These are phyloP conservation scores for Drosophila helvetica DNA, from an alignment of 2,888 invertebrate genomes.

Conservation along the genomic window DNA sequence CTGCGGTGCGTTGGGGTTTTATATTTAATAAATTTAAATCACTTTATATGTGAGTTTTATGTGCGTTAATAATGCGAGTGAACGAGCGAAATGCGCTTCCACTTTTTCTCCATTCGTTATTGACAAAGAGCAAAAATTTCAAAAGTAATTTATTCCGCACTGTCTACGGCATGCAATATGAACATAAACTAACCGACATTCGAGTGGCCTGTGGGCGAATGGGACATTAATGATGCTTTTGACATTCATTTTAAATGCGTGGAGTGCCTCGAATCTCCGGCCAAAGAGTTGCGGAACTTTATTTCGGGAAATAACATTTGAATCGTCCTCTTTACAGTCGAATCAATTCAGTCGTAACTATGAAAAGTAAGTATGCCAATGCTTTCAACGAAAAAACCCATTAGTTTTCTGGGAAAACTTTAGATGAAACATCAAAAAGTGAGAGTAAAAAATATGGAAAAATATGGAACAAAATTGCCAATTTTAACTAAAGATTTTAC, in stretches of 20 bases:
- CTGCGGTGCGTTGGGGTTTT: conserved; percentile 54
- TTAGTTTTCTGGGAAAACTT: not conserved
- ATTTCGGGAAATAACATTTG: no score
- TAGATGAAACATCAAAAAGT: no score
- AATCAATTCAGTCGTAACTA: not conserved
- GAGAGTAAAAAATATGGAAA: no score
- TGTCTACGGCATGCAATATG: conserved; percentile 40
- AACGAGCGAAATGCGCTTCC: conserved; percentile 32
- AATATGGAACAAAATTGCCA: no score
- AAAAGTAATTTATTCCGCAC: conserved; percentile 49
- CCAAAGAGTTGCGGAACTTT: not conserved
- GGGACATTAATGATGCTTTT: conserved; percentile 28
- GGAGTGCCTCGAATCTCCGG: not conserved
- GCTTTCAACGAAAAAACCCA: no score
- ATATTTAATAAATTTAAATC: conserved; percentile 79
- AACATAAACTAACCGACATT: conserved; percentile 41
- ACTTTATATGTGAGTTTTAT: conserved; percentile 79
- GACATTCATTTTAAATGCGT: conserved; percentile 15
- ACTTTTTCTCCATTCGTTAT: conserved; percentile 35
- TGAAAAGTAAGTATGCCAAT: not conserved
- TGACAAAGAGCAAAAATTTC: conserved; percentile 48
- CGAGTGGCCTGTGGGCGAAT: conserved; percentile 8
- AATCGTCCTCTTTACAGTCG: no score
- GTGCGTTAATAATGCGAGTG: conserved; percentile 74
- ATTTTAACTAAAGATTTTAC: not conserved